A percentile compares a stretch with the other conserved stretches of the same genome.
These are phyloP conservation scores for Sycobia sp. DNA, from an alignment of 1,140 invertebrate genomes.

Conservation along the genomic window DNA sequence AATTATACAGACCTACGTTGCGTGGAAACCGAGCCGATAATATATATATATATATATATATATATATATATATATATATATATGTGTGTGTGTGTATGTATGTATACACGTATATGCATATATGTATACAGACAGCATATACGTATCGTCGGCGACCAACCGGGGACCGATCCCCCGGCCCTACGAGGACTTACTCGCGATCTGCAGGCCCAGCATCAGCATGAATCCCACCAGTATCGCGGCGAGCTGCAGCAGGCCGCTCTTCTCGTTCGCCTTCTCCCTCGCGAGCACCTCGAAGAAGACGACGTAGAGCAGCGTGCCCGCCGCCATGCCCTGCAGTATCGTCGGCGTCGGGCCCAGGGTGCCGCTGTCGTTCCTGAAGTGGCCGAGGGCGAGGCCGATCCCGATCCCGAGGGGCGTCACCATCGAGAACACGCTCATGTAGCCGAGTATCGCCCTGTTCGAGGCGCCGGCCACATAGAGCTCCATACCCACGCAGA, in stretches of 20 bases:
- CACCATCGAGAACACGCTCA: constrained; percentile 69
- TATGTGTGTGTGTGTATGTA: too few species aligned
- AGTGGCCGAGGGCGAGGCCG: constrained; percentile 60
- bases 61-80: too few species aligned
- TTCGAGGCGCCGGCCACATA: constrained; percentile 69
- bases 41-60: too few species aligned
- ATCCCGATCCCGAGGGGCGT: constrained; percentile 73
- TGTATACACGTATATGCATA: too few species aligned
- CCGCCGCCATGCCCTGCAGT: constrained; percentile 83
- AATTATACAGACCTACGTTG: too few species aligned
- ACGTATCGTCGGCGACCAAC: too few species aligned
- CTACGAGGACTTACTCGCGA: constrained; percentile 74
- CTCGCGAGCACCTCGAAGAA: constrained; percentile 89
- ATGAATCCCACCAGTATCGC: constrained; percentile 76
- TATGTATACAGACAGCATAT: too few species aligned
- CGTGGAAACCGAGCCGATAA: too few species aligned
- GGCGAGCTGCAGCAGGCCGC: constrained; percentile 72
- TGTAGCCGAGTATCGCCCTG: constrained; percentile 65
- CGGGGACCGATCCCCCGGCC: too few species aligned
- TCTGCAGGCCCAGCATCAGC: constrained; percentile 77
- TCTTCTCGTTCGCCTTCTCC: constrained; percentile 71
- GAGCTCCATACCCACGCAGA: constrained; percentile 72
- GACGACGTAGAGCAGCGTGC: constrained; percentile 86
- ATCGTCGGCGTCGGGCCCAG: constrained; percentile 60
- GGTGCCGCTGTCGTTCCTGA: constrained; percentile 58